Base-by-base conservation (phyloP, 2,888 invertebrate genomes). In the Parelbella ahira region DNA sequence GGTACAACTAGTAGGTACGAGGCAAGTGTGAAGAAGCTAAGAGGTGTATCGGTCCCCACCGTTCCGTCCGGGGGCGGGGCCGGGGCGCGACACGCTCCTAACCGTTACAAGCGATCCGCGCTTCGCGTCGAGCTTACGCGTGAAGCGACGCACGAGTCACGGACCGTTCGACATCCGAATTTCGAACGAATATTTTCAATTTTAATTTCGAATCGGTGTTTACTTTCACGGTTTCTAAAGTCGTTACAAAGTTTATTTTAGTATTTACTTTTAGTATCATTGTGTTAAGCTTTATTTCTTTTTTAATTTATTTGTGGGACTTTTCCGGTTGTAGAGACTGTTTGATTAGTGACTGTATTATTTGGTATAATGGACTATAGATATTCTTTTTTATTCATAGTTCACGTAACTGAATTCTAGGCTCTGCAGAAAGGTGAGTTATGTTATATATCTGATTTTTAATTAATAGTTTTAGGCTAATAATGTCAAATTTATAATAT, bases 21-120 rank as follows among this genome's bases (percentile, higher is more conserved):
- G 69, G 75, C 71, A 79, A 82, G 81, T 80, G 82, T 82, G 79
- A 82, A 82, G 79, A 80, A 72, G 80, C 77, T 82, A 81, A 81
- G 80, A 82, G 82, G 82, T 82, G 81, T 80, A 75, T 60, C 73
- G 69, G 76, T 79, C 58, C 61, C 61, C 63, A 56, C 62, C 76
- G 75, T 74, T 70, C 58, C 68, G 73, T 72, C 66, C 61, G 65
- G 67, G 68, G 82, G 82, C 82, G 81, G 80, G 68, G 82, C 63
- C 64, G 58, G 63, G 57, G 60, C 60, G 53, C 57, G 62, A 61
- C 56, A 65, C 67, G 65, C 61, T 57, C 56, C 61, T 66, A 68
- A 63, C 74, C 71, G 78, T 74, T 77, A 81, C 80, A 77, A 75
- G 64, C 70, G 68, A 68, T 63, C 71, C 68, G 71, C 71, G 73